These are phyloP conservation scores for Melolontha melolontha DNA, from an alignment of 2,888 invertebrate species.

Conservation along the genomic window DNA sequence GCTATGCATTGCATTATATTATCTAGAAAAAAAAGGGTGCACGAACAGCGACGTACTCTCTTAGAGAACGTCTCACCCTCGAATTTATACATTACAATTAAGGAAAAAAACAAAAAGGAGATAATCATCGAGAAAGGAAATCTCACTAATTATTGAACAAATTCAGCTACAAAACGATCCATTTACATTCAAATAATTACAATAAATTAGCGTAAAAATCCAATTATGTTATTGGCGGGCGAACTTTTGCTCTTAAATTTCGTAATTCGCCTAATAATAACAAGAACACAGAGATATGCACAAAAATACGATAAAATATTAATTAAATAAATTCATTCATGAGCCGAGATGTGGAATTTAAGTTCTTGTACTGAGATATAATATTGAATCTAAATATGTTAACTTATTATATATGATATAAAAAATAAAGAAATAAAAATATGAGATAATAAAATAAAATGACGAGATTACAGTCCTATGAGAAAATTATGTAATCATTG, in stretches of 20 bases:
- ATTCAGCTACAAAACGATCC: constrained; percentile 24
- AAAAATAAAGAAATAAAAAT: too few species aligned
- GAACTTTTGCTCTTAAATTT: constrained; percentile 2
- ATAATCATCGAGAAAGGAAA: constrained; percentile 10
- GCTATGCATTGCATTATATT: constrained; percentile 59
- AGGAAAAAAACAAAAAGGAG: not conserved
- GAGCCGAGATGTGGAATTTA: too few species aligned
- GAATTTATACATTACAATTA: too few species aligned
- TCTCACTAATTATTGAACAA: constrained; percentile 18
- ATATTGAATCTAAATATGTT: too few species aligned
- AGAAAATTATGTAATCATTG: too few species aligned
- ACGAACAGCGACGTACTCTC: not conserved
- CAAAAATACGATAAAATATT: not conserved
- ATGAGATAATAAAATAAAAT: too few species aligned
- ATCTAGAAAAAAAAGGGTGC: constrained; percentile 33
- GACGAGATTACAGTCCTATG: too few species aligned
- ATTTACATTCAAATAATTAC: constrained; percentile 7
- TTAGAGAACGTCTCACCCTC: not conserved
- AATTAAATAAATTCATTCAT: too few species aligned
- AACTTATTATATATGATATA: too few species aligned
- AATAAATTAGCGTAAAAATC: not conserved
- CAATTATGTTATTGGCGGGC: not conserved
- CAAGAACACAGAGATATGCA: constrained; percentile 10
- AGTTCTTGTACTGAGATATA: too few species aligned
- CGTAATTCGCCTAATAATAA: not conserved